Evolutionary conservation across 2,888 invertebrate genomes (phyloP).

Genomic region (Lymantria monacha): DNA sequence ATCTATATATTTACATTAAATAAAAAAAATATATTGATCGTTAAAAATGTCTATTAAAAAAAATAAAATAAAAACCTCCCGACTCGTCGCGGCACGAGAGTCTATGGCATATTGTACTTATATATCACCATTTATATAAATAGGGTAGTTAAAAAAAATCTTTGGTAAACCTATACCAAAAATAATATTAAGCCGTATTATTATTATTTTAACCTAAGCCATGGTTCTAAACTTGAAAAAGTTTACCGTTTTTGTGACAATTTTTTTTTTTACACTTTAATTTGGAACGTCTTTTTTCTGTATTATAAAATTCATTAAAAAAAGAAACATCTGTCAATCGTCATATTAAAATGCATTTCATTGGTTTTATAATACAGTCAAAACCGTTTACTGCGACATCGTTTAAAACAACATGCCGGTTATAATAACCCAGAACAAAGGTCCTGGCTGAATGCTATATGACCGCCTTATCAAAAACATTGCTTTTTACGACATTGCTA

Average conservation of each 20-base stretch:
- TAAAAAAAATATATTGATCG: slow-evolving; percentile 29
- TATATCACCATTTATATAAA: slow-evolving; percentile 51
- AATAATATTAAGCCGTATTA: slow-evolving; percentile 36
- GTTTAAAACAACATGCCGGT: too few species aligned
- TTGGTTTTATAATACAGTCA: too few species aligned
- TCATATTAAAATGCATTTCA: too few species aligned
- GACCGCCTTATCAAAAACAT: too few species aligned
- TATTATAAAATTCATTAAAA: too few species aligned
- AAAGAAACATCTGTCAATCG: too few species aligned
- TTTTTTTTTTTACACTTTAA: too few species aligned
- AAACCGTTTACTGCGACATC: too few species aligned
- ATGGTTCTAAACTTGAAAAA: slow-evolving; percentile 1
- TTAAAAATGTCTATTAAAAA: slow-evolving; percentile 43
- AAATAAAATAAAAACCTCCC: slow-evolving; percentile 40
- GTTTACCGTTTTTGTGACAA: background rate
- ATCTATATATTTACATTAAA: slow-evolving; percentile 38
- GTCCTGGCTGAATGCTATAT: too few species aligned
- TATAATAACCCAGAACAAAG: too few species aligned
- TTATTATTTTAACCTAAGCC: slow-evolving; percentile 26
- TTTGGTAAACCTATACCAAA: slow-evolving; percentile 51
- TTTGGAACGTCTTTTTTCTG: too few species aligned
- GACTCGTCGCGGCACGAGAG: slow-evolving; percentile 36
- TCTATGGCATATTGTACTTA: slow-evolving; percentile 65
- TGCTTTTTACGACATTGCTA: too few species aligned
- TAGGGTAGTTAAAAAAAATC: slow-evolving; percentile 38